phyloP scores from a whole-genome alignment of 2,797 vertebrate species.

The Rhinophrynus dorsalis region DNA sequence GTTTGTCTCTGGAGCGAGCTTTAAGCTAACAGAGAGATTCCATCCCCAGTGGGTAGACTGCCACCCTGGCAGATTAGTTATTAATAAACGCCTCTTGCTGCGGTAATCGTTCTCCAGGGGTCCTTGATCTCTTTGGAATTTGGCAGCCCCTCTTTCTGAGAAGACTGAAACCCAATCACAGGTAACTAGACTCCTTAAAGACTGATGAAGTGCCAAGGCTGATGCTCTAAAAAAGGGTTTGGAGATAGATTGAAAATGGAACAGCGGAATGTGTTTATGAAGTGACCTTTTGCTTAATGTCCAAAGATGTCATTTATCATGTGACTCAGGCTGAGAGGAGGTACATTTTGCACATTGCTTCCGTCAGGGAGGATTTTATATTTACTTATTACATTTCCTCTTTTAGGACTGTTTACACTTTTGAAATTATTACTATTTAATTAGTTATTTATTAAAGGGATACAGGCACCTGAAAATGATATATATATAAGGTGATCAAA shows the following conservation, averaged over 20 bases:
- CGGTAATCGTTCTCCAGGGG: conserved; percentile 18
- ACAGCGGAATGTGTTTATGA: conserved; percentile 54
- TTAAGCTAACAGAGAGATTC: not conserved
- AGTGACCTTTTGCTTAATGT: conserved; percentile 53
- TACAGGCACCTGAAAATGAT: too few relatives aligned
- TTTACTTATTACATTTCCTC: not conserved
- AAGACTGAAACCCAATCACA: conserved; percentile 39
- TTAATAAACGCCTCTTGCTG: conserved; percentile 31
- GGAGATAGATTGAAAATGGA: conserved; percentile 41
- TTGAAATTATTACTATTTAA: too few relatives aligned
- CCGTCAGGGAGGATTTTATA: not conserved
- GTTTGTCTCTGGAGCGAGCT: not conserved
- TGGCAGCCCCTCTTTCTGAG: conserved; percentile 34
- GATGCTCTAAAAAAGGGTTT: conserved; percentile 45
- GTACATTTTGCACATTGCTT: not conserved
- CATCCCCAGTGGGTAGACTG: not conserved
- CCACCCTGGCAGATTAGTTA: conserved; percentile 29
- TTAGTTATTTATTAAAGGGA: not conserved
- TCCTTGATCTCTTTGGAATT: conserved; percentile 41
- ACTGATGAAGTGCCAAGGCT: conserved; percentile 32
- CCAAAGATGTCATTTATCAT: not conserved
- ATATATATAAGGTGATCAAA: too few relatives aligned
- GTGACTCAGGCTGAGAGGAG: conserved; percentile 9
- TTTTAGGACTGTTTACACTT: too few relatives aligned
- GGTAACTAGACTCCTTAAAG: conserved; percentile 57